phyloP scores from a whole-genome alignment of 2,888 invertebrate species.

The Torymus auratus region DNA sequence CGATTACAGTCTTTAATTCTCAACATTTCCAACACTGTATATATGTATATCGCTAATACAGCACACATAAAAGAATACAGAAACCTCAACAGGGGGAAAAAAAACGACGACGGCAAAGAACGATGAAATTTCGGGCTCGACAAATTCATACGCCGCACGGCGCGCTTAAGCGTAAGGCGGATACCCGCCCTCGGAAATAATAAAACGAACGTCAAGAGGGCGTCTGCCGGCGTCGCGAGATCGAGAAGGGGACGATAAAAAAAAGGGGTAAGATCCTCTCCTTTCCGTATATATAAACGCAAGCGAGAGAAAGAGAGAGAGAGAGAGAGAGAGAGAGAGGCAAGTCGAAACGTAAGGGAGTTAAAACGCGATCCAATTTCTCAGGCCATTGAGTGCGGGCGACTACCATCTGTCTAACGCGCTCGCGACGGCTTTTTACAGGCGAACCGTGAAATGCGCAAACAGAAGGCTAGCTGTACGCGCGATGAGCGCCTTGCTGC shows the following conservation, averaged over 20 bases:
- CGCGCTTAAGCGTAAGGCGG: neutral
- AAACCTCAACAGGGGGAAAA: too few relatives aligned
- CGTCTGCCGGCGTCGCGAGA: constrained; percentile 21
- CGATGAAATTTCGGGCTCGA: constrained; percentile 46
- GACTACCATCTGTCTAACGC: constrained; percentile 77
- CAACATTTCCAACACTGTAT: too few relatives aligned
- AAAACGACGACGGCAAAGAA: neutral
- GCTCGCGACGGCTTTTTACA: constrained; percentile 71
- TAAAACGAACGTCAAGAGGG: constrained; percentile 34
- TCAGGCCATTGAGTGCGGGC: constrained; percentile 77
- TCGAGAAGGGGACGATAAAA: constrained; percentile 31
- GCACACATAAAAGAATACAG: too few relatives aligned
- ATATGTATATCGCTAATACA: too few relatives aligned
- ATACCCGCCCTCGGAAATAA: constrained; percentile 45
- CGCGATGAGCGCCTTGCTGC: neutral
- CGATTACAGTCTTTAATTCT: too few relatives aligned
- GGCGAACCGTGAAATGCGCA: constrained; percentile 77
- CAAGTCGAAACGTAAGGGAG: constrained; percentile 74
- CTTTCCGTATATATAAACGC: constrained; percentile 23
- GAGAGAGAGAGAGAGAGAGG: constrained; percentile 32
- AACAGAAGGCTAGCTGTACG: constrained; percentile 71
- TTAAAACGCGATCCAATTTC: constrained; percentile 77
- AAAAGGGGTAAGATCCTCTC: constrained; percentile 36
- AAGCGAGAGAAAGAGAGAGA: constrained; percentile 40
- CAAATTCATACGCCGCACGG: constrained; percentile 32